Evolutionary conservation across 2,113 vertebrate genomes (phyloP).

Genomic region (Proteles cristata): DNA sequence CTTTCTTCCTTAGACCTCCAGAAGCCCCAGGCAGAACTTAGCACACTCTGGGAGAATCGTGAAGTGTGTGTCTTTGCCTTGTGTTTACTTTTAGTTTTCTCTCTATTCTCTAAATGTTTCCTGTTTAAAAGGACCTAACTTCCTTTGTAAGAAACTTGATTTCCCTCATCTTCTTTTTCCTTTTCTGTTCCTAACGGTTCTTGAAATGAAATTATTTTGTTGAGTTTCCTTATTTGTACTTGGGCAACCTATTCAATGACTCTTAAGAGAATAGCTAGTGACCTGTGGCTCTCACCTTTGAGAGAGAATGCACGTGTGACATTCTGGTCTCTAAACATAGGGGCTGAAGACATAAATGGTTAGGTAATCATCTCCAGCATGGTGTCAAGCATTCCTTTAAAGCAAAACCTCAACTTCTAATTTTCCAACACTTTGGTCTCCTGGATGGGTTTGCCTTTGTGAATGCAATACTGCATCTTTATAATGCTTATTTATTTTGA

Average conservation of each 20-base stretch:
- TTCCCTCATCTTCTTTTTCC: background rate
- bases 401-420: background rate
- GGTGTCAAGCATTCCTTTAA: background rate
- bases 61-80: background rate
- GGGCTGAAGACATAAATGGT: background rate
- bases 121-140: background rate
- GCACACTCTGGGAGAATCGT: background rate
- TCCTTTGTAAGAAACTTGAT: background rate
- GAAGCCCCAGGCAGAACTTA: background rate
- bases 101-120: background rate
- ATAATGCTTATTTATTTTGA: background rate
- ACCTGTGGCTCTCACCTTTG: background rate
- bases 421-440: background rate
- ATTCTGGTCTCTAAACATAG: background rate
- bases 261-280: background rate
- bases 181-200: slow-evolving; percentile 36
- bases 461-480: background rate
- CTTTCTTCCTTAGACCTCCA: background rate
- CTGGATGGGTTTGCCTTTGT: background rate
- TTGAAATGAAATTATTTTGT: slow-evolving; percentile 14
- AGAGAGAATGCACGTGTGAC: background rate
- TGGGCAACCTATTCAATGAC: background rate
- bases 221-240: slow-evolving; percentile 1
- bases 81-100: background rate
- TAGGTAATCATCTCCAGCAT: background rate